Evolutionary conservation across 2,113 vertebrate species (phyloP).

Genomic region (Onychostoma macrolepis): DNA sequence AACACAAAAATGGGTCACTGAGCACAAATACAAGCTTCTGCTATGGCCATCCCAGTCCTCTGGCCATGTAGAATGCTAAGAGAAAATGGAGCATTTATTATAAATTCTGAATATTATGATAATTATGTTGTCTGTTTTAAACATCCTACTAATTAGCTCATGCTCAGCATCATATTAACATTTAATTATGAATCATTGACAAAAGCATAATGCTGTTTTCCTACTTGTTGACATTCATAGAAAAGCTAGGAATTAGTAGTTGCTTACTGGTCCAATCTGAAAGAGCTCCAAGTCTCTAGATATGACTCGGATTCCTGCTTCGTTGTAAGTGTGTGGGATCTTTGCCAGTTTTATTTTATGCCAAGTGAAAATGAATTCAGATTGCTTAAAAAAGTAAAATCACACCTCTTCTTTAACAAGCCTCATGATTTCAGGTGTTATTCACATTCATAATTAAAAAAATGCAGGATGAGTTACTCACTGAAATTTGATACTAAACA

Average conservation of each 20-base stretch:
- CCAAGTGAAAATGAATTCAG: neutral
- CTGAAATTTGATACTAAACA: neutral
- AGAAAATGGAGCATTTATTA: neutral
- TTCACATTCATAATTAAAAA: neutral
- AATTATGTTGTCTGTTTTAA: neutral
- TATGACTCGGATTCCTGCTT: neutral
- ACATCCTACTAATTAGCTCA: neutral
- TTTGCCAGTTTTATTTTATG: neutral
- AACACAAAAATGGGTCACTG: too few relatives aligned
- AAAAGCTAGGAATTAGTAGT: neutral
- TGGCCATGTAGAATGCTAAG: neutral
- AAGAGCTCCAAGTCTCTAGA: neutral
- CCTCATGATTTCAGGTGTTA: neutral
- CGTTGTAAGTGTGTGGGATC: neutral
- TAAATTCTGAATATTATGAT: neutral
- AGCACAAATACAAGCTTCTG: too few relatives aligned
- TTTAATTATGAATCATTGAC: slow-evolving; percentile 23
- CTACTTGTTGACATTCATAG: neutral
- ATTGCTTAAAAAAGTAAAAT: neutral
- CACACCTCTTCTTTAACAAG: neutral
- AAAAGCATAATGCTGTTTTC: neutral
- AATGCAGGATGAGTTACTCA: neutral
- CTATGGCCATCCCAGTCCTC: too few relatives aligned
- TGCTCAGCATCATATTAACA: neutral
- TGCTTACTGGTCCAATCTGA: neutral